phyloP scores from a whole-genome alignment of 1,140 invertebrate species.

The Calephelis nemesis region DNA sequence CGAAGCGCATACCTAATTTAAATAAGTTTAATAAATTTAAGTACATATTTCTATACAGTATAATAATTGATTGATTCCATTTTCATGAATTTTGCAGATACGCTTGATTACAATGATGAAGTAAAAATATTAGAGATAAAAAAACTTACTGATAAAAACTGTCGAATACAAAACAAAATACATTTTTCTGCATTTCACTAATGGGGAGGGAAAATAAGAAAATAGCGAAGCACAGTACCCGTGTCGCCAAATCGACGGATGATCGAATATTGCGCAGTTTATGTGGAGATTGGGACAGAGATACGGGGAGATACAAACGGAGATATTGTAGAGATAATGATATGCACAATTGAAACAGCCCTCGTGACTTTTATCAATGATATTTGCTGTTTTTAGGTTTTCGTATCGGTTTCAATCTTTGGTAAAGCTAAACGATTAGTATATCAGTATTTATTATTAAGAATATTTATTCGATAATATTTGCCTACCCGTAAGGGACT shows the following conservation, averaged over 20 bases:
- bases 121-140: neutral
- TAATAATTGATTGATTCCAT: no score
- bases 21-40: no score
- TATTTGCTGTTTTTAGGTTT: neutral
- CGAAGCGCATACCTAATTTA: no score
- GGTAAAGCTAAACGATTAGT: no score
- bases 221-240: neutral
- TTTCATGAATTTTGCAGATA: no score
- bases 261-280: neutral
- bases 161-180: constrained; percentile 6
- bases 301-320: neutral
- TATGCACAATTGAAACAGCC: neutral
- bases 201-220: neutral
- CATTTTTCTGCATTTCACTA: constrained; percentile 12
- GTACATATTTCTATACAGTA: no score
- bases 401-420: neutral
- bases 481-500: no score
- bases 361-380: constrained; percentile 11
- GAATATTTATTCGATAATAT: neutral
- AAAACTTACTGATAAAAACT: constrained; percentile 2
- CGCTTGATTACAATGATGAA: neutral
- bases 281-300: neutral
- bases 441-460: neutral
- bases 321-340: neutral
- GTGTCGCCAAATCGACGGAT: constrained; percentile 8